Base-by-base conservation (phyloP, 2,113 vertebrate genomes). In the Aptenodytes patagonicus region DNA sequence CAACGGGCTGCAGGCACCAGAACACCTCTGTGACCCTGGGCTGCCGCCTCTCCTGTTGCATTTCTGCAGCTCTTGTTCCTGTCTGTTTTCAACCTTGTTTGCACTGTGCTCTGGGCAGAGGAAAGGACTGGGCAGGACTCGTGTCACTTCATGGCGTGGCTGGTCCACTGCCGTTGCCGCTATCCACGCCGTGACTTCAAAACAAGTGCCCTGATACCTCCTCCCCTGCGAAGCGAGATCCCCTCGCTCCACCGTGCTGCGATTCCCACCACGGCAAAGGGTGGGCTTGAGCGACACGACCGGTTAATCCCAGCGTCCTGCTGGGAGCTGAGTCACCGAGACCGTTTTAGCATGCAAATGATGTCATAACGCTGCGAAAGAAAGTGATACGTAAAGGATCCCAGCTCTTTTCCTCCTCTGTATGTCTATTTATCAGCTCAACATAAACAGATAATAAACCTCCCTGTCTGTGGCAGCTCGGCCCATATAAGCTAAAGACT, bases 261-360 rank as follows among this genome's bases (percentile, higher is more conserved):
- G 0, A 57, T 83, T 86, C 91, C 91, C 89, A 87, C 51, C 70
- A 6, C 0, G 18, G 70, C 57, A 6, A 38, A 62, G 83, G 69
- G 76, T 60, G 54, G 83, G 76, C 44, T 86, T 19, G 84, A 87
- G 36, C 38, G 52, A 72, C 58, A 34, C 0, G 9, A 25, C 34
- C 3, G 0, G 46, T 58, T 93, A 83, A 92, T 93, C 80, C 81
- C 89, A 51, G 71, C 0, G 4, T 52, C 90, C 88, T 77, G 83
- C 90, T 92, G 86, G 81, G 78, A 87, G 60, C 95, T 96, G 93
- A 90, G 64, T 89, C 96, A 93, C 77, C 2, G 1, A 31, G 83
- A 68, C 52, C 4, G 1, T 92, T 91, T 94, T 89, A 87, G 93
- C 52, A 44, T 2, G 8, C 22, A n/a, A 42, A 51, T 18, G 80